Evolutionary conservation across 2,797 vertebrate genomes (phyloP), one percentile per base, ranked within the genome.

Genomic region (Sebastes flavidus): DNA sequence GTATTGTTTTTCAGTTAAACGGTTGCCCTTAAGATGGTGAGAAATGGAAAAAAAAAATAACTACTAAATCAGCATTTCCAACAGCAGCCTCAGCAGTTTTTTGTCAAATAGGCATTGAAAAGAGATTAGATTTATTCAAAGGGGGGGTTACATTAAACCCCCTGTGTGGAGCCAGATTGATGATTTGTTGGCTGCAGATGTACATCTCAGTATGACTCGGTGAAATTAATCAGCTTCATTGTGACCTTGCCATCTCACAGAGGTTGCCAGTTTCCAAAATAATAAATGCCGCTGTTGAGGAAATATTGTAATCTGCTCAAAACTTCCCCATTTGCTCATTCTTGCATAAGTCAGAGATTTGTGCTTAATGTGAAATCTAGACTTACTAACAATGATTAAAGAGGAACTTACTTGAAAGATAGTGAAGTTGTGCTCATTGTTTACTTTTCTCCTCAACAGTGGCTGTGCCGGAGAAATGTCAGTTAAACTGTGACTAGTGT

Each of bases 11-110:
- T 80, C 77, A 77, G 9, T 61, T 82, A 60, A 38, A 61, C 56
- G 61, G 62, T 52, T 65, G 65, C 20, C 22, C 49, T 68, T 61
- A 67, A 70, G 75, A 67, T 52, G 46, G 54, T 42, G 65, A 83
- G 42, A 77, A 73, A 74, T 71, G 65, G 66, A 25, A 49, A 65
- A 74, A 72, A 59, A 22, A 14, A 42, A 77, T 54, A 67, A 82
- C 72, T 58, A 55, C 79, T 42, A 79, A 68, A 81, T 85, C 86
- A 87, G 83, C 83, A 56, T 67, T 76, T 86, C 63, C n/a, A 77
- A 67, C 67, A 63, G 71, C 82, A 66, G 63, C 29, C 52, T 86
- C 83, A 77, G 77, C 63, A 66, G 30, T 78, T 78, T 78, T 82
- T 76, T 86, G 55, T 49, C 34, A 61, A 78, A 76, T 18, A 42